These are phyloP conservation scores for Sylvilagus floridanus DNA, from an alignment of 2,797 vertebrate genomes.

Conservation along the genomic window DNA sequence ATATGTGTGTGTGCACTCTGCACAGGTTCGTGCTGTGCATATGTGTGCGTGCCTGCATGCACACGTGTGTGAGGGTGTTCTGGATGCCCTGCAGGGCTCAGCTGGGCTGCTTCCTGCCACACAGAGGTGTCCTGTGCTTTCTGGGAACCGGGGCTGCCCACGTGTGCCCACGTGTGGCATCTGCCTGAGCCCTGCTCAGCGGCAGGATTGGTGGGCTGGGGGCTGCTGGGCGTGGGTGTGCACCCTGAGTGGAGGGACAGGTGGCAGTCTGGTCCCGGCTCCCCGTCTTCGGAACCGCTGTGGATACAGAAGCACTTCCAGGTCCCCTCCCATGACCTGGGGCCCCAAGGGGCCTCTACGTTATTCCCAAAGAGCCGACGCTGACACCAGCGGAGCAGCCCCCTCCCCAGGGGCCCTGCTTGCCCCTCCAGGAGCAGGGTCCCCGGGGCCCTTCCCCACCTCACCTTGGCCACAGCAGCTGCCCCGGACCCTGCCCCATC, in stretches of 20 bases:
- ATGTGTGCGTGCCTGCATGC: no score
- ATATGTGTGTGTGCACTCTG: no score
- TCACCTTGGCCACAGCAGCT: not conserved
- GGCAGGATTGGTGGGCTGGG: not conserved
- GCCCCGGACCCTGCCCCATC: no score
- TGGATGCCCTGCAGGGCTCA: accelerated
- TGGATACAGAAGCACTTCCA: not conserved
- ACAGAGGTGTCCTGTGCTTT: accelerated
- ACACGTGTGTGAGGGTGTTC: not conserved
- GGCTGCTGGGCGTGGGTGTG: accelerated
- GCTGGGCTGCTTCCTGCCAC: not conserved
- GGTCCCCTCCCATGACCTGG: accelerated
- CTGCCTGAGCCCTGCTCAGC: not conserved
- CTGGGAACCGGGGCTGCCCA: accelerated
- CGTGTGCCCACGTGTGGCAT: accelerated
- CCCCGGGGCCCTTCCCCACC: not conserved
- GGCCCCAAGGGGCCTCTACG: not conserved
- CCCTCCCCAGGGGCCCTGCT: not conserved
- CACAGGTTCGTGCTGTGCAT: no score
- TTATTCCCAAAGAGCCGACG: not conserved
- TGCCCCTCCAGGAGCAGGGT: not conserved
- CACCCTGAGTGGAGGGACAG: not conserved
- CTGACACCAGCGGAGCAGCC: accelerated
- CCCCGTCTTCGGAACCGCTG: not conserved
- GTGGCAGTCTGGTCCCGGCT: accelerated